Conservation (phyloP, 1,140 invertebrate species). For the Trissolcus basalis region DNA sequence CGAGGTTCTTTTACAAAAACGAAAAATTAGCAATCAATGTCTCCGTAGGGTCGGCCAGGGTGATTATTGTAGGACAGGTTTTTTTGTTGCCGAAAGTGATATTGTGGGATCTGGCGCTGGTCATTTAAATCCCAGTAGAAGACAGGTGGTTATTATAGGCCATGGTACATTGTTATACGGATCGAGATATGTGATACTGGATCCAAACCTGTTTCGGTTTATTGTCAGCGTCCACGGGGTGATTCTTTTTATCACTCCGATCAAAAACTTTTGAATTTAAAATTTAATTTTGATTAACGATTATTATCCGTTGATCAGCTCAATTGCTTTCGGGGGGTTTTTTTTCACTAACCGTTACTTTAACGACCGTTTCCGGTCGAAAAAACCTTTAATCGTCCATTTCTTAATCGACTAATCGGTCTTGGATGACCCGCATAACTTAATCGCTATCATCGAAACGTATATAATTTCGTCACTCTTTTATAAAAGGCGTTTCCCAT, state of each 20-base stretch:
- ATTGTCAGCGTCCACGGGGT: background rate
- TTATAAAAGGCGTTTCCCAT: too few species aligned
- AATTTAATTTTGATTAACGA: too few species aligned
- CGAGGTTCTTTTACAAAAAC: too few species aligned
- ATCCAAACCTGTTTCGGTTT: constrained; percentile 14
- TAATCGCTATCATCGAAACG: constrained; percentile 21
- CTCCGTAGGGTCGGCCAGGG: too few species aligned
- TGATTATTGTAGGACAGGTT: background rate
- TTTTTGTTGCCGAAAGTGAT: background rate
- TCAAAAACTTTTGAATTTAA: background rate
- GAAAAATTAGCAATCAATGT: too few species aligned
- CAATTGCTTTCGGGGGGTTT: too few species aligned
- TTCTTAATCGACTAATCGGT: background rate
- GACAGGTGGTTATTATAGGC: constrained; percentile 20
- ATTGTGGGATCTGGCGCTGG: too few species aligned
- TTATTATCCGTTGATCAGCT: too few species aligned
- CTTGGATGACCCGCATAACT: too few species aligned
- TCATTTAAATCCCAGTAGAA: background rate
- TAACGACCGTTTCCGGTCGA: too few species aligned
- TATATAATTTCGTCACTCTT: too few species aligned
- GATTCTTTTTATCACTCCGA: background rate
- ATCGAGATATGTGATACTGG: constrained; percentile 2
- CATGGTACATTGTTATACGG: constrained; percentile 1
- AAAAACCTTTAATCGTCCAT: background rate
- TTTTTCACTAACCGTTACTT: too few species aligned